Percentiles rank a stretch among this genome's conserved stretches.
Conservation (phyloP, 2,797 vertebrate genomes). For the Mus minutoides region DNA sequence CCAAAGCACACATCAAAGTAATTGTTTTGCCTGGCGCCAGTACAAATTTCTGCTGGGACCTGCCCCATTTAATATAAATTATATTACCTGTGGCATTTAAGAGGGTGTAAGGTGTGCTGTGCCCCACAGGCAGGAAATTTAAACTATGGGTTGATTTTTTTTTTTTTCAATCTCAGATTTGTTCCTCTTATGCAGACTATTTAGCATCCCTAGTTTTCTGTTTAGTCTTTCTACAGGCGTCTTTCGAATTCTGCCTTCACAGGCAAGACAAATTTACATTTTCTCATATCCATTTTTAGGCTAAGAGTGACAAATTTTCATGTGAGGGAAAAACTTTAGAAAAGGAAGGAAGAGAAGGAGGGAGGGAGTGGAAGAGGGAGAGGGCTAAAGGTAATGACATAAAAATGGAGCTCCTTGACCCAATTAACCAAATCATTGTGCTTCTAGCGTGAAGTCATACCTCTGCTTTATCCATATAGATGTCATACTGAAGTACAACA, state of each 20-base stretch:
- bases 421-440: neutral
- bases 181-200: constrained; percentile 77
- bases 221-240: constrained; percentile 80
- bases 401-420: neutral
- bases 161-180: constrained; percentile 71
- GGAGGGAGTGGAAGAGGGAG: neutral
- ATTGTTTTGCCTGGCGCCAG: constrained; percentile 81
- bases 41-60: constrained; percentile 81
- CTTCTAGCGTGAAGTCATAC: neutral
- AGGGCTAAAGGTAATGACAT: neutral
- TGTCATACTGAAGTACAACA: neutral
- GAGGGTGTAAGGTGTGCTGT: constrained; percentile 86
- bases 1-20: constrained; percentile 81
- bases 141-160: constrained; percentile 80
- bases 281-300: constrained; percentile 43
- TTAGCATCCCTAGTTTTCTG: constrained; percentile 82
- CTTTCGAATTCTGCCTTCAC: constrained; percentile 63
- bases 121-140: constrained; percentile 85
- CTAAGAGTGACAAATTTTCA: constrained; percentile 50
- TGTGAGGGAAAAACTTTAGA: neutral
- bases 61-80: constrained; percentile 84
- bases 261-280: constrained; percentile 69
- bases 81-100: constrained; percentile 87
- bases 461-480: neutral
- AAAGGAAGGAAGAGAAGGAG: neutral